phyloP scores from a whole-genome alignment of 2,797 vertebrate species.

The Craterocephalus amniculus region DNA sequence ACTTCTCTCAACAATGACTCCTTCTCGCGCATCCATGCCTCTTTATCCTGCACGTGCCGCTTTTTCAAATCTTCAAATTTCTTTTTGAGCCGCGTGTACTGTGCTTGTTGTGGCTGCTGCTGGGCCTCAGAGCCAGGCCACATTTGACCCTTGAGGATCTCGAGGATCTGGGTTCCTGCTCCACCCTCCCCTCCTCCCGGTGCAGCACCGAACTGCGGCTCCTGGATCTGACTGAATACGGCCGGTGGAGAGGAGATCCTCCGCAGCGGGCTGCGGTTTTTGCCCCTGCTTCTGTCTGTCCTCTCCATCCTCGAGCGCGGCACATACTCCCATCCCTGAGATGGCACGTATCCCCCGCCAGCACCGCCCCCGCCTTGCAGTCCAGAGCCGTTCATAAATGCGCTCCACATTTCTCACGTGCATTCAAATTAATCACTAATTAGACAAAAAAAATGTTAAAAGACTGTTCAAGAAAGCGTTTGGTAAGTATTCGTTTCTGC shows the following conservation, averaged over 20 bases:
- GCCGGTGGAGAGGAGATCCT: slow-evolving; percentile 77
- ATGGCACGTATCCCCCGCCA: slow-evolving; percentile 60
- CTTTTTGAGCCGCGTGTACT: slow-evolving; percentile 76
- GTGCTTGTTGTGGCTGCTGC: slow-evolving; percentile 57
- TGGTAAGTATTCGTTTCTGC: slow-evolving; percentile 4
- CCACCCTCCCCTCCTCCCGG: slow-evolving; percentile 56
- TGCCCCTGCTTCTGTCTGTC: slow-evolving; percentile 53
- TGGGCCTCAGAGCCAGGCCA: slow-evolving; percentile 58
- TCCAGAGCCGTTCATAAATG: slow-evolving; percentile 72
- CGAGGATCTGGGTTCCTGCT: slow-evolving; percentile 46
- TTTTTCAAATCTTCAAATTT: slow-evolving; percentile 81
- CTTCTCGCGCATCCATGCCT: slow-evolving; percentile 82
- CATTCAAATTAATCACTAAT: slow-evolving; percentile 36
- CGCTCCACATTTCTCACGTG: slow-evolving; percentile 73
- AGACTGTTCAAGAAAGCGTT: neutral
- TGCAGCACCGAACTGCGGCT: slow-evolving; percentile 53
- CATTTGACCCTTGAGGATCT: slow-evolving; percentile 66
- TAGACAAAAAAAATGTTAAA: neutral
- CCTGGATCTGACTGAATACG: slow-evolving; percentile 70
- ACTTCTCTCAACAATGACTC: slow-evolving; percentile 83
- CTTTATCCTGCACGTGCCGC: slow-evolving; percentile 77
- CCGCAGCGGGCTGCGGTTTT: slow-evolving; percentile 71
- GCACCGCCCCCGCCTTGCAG: slow-evolving; percentile 59
- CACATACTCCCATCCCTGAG: slow-evolving; percentile 80
- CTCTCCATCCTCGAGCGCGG: slow-evolving; percentile 67